These are phyloP conservation scores for Turdus rufiventris DNA, from an alignment of 2,113 vertebrate genomes.

Conservation along the genomic window DNA sequence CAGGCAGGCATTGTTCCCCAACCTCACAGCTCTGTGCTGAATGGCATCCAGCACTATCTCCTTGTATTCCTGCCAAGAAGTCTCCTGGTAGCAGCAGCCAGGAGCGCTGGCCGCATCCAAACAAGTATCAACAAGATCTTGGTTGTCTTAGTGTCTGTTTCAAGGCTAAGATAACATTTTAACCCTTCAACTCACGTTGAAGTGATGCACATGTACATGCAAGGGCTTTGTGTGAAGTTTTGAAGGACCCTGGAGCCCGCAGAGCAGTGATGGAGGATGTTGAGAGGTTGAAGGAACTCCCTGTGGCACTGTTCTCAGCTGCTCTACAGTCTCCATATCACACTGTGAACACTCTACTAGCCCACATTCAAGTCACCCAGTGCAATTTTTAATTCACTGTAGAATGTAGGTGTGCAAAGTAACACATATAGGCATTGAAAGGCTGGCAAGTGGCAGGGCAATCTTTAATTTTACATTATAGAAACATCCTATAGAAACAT, in stretches of 20 bases:
- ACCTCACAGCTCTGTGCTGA: not conserved
- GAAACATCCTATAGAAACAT: not conserved
- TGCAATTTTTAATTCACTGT: not conserved
- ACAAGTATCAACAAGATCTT: not conserved
- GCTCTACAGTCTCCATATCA: not conserved
- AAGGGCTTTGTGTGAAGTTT: not conserved
- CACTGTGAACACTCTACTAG: not conserved
- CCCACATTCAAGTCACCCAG: not conserved
- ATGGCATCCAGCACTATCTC: not conserved
- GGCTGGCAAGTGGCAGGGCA: not conserved
- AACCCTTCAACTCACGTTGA: not conserved
- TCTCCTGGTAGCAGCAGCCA: not conserved
- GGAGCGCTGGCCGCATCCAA: fast-evolving
- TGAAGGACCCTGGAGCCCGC: not conserved
- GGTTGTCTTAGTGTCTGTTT: not conserved
- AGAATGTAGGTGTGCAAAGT: not conserved
- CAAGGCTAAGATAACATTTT: not conserved
- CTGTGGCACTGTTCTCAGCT: not conserved
- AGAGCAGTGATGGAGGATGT: not conserved
- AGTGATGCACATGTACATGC: not conserved
- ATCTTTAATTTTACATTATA: not conserved
- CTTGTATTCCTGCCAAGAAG: not conserved
- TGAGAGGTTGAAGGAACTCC: not conserved
- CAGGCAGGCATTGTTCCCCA: not conserved
- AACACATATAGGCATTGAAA: not conserved